Percentiles rank a stretch among this genome's conserved stretches.
These are phyloP conservation scores for Beris morrisii DNA, from an alignment of 2,888 invertebrate genomes.

Conservation along the genomic window DNA sequence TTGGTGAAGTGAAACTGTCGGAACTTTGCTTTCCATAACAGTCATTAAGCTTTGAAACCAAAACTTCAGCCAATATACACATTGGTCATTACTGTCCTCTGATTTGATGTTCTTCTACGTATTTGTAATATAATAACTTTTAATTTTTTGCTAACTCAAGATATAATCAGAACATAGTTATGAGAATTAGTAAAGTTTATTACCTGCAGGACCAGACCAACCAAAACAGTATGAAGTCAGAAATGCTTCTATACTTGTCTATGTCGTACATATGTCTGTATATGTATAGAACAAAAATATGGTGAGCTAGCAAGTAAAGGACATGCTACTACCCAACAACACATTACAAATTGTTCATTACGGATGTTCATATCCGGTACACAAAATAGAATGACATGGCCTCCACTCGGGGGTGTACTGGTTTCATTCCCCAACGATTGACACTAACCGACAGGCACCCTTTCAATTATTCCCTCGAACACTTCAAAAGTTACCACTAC, in stretches of 20 bases:
- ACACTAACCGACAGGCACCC: slow-evolving; percentile 30
- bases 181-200: too few relatives aligned
- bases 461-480: slow-evolving; percentile 18
- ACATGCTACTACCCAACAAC: slow-evolving; percentile 12
- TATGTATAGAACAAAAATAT: too few relatives aligned
- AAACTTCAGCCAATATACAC: background rate
- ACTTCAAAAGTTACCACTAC: too few relatives aligned
- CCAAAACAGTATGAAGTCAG: too few relatives aligned
- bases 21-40: slow-evolving; percentile 8
- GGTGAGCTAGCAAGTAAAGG: background rate
- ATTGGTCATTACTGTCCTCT: background rate
- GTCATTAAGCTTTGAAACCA: slow-evolving; percentile 1
- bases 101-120: too few relatives aligned
- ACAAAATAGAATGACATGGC: slow-evolving; percentile 29
- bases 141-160: too few relatives aligned
- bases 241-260: too few relatives aligned
- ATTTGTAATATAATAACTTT: too few relatives aligned
- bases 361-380: slow-evolving; percentile 83
- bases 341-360: slow-evolving; percentile 76
- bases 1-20: background rate
- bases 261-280: too few relatives aligned
- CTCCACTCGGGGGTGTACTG: slow-evolving; percentile 17
- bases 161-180: too few relatives aligned
- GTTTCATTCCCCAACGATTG: slow-evolving; percentile 23
- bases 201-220: too few relatives aligned